Base-by-base conservation (phyloP, 2,113 vertebrate species). In the Aspiorhynchus laticeps region DNA sequence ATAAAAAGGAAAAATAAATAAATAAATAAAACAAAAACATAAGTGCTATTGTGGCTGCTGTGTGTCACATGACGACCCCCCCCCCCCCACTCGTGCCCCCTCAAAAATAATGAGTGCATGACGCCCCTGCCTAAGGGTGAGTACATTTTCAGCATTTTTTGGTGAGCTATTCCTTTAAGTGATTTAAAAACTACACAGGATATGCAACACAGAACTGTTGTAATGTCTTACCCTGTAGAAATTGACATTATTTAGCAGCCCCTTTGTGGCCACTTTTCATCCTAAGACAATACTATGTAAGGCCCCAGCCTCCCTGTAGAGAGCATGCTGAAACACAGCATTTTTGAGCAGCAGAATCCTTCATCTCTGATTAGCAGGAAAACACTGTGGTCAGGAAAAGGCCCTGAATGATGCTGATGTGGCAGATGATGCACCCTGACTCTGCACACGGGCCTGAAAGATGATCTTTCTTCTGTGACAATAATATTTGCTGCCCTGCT, bases 361-460 rank as follows among this genome's bases (percentile, higher is more conserved):
- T 61, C 79, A 46, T 74, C 38, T 76, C 79, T 83, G 86, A 74
- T 51, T 33, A 76, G 19, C 65, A 28, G 79, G 56, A 65, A 77
- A 87, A 83, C 71, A 24, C 15, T 2, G 7, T 1, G 1, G 31
- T 83, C 86, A 83, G 71, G 41, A 67, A 76, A 83, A 83, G 80
- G 17, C 48, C 14, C 74, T 78, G 73, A 69, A 75, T 75, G 59
- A 85, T 74, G 79, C 71, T 75, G 85, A 84, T 73, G 76, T 26
- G 15, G 85, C 79, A 24, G 36, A 10, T 81, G 78, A 81, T 81
- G 78, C 15, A 36, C 43, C 71, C 80, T 76, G 63, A 79, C 61
- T 51, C 84, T 38, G 65, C 83, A 67, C 61, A 43, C 28, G 31
- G 26, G 1, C 10, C 75, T 74, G 41, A 73, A 80, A 88, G 53